Percentiles rank a stretch among this genome's conserved stretches.
These are phyloP conservation scores for Todiramphus chloris DNA, from an alignment of 2,113 vertebrate species.

Conservation along the genomic window DNA sequence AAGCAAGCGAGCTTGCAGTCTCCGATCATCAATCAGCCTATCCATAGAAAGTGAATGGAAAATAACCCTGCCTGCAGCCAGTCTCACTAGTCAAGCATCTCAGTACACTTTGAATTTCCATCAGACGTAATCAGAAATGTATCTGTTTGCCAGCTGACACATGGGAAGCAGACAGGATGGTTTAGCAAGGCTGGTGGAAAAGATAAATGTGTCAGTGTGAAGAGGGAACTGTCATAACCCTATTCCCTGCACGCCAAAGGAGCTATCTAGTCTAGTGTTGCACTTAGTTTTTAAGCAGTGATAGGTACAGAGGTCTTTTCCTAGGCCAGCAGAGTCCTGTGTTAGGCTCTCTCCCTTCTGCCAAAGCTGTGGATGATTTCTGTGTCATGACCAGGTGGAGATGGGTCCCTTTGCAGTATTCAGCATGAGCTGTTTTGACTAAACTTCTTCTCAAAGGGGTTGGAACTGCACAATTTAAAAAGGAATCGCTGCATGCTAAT, in stretches of 20 bases:
- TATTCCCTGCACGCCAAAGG: rapidly evolving
- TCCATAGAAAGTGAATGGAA: neutral
- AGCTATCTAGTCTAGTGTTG: neutral
- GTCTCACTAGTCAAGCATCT: neutral
- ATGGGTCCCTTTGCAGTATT: neutral
- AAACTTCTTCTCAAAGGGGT: neutral
- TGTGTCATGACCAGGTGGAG: neutral
- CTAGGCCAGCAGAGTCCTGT: neutral
- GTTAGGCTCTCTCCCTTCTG: neutral
- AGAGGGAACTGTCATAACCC: neutral
- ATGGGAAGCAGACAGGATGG: rapidly evolving
- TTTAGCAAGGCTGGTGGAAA: neutral
- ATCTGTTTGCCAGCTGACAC: rapidly evolving
- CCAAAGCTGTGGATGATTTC: neutral
- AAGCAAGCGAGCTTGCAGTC: neutral
- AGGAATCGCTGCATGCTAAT: neutral
- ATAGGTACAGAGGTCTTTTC: neutral
- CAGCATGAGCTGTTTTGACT: neutral
- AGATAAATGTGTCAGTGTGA: neutral
- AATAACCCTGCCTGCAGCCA: neutral
- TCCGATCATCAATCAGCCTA: neutral
- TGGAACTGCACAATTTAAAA: neutral
- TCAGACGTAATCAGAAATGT: neutral
- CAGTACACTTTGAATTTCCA: neutral
- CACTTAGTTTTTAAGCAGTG: neutral